These are phyloP conservation scores for Macrobrachium nipponense DNA, from an alignment of 1,140 invertebrate species.

Conservation along the genomic window DNA sequence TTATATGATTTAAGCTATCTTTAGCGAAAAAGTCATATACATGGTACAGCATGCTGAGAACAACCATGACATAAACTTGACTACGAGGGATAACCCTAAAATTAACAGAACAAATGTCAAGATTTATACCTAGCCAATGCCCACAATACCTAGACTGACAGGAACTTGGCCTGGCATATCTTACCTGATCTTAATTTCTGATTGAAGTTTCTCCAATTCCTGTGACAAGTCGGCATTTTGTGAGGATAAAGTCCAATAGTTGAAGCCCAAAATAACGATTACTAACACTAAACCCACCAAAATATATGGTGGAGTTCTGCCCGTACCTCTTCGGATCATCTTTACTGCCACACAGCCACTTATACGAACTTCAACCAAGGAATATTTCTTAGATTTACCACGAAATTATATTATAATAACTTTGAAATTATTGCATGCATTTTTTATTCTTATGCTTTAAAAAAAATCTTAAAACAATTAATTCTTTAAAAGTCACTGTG, in stretches of 20 bases:
- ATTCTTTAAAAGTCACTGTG: background rate
- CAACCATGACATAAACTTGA: too few species aligned
- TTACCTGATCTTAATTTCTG: constrained; percentile 54
- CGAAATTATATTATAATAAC: background rate
- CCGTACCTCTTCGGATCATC: constrained; percentile 55
- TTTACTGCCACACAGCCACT: constrained; percentile 57
- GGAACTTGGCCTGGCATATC: background rate
- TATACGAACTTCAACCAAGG: background rate
- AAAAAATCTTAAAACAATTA: background rate
- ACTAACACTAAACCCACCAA: constrained; percentile 34
- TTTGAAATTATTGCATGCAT: background rate
- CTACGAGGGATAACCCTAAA: too few species aligned
- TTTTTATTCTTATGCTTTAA: background rate
- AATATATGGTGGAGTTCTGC: constrained; percentile 48
- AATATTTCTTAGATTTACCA: background rate
- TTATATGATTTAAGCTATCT: too few species aligned
- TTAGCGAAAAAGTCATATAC: too few species aligned
- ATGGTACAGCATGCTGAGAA: too few species aligned
- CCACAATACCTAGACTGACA: background rate
- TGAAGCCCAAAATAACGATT: constrained; percentile 44
- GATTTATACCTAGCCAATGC: background rate
- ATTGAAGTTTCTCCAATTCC: constrained; percentile 45
- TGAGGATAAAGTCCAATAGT: constrained; percentile 45
- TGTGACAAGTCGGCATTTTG: constrained; percentile 51
- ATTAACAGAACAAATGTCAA: background rate